phyloP scores from a whole-genome alignment of 2,113 vertebrate species.

The Anguilla rostrata region DNA sequence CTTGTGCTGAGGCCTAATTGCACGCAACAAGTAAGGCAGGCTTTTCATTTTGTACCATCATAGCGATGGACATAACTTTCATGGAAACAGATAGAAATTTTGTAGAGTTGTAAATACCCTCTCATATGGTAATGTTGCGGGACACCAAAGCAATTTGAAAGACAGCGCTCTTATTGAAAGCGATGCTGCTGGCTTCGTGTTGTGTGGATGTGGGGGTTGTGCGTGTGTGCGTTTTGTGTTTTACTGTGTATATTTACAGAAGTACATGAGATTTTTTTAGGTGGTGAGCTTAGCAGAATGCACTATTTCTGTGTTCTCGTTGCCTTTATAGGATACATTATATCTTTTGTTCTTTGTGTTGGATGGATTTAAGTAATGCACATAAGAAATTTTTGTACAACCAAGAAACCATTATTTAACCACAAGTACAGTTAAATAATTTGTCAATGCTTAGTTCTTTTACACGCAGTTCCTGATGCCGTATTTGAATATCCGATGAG shows the following conservation, averaged over 20 bases:
- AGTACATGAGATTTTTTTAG: constrained; percentile 40
- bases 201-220: constrained; percentile 50
- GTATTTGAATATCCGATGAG: constrained; percentile 45
- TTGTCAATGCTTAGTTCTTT: constrained; percentile 37
- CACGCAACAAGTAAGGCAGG: constrained; percentile 93
- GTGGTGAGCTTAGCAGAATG: constrained; percentile 41
- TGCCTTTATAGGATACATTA: background rate
- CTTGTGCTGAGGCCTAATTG: constrained; percentile 92
- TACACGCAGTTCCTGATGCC: constrained; percentile 37
- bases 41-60: constrained; percentile 83
- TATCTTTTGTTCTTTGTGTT: constrained; percentile 28
- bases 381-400: background rate
- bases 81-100: constrained; percentile 83
- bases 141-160: constrained; percentile 74
- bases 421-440: constrained; percentile 31
- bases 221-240: constrained; percentile 58
- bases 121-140: constrained; percentile 84
- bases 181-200: constrained; percentile 53
- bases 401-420: background rate
- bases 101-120: constrained; percentile 83
- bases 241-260: constrained; percentile 62
- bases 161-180: constrained; percentile 65
- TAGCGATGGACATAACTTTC: constrained; percentile 86
- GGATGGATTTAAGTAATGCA: constrained; percentile 18
- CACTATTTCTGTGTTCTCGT: background rate